Evolutionary conservation across 2,797 vertebrate genomes (phyloP).

Genomic region (Microchirus variegatus): DNA sequence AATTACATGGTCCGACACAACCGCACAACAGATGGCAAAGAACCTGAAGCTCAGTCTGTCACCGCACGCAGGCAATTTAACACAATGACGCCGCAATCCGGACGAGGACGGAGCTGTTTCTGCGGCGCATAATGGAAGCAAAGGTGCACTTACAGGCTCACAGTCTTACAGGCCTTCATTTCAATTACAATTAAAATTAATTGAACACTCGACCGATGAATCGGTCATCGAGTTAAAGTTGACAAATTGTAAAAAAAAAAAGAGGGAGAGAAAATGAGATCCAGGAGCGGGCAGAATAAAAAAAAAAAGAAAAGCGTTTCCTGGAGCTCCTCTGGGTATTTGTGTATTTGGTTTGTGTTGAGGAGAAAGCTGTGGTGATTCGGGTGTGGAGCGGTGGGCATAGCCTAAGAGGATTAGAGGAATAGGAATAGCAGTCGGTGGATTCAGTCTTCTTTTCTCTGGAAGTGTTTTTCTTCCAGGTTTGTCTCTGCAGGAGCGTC

Average conservation of each 20-base stretch:
- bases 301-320: slow-evolving; percentile 32
- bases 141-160: background rate
- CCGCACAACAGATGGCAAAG: slow-evolving; percentile 60
- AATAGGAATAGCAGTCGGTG: slow-evolving; percentile 62
- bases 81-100: slow-evolving; percentile 20
- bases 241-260: slow-evolving; percentile 16
- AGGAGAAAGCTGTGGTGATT: slow-evolving; percentile 69
- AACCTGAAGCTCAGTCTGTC: slow-evolving; percentile 58
- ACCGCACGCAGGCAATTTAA: slow-evolving; percentile 45
- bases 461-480: slow-evolving; percentile 73
- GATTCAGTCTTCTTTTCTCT: slow-evolving; percentile 27
- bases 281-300: too few relatives aligned
- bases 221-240: slow-evolving; percentile 26
- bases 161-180: background rate
- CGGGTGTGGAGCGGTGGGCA: slow-evolving; percentile 52
- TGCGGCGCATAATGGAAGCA: slow-evolving; percentile 8
- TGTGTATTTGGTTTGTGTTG: slow-evolving; percentile 77
- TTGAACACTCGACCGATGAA: slow-evolving; percentile 1
- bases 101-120: slow-evolving; percentile 41
- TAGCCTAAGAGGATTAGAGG: slow-evolving; percentile 85
- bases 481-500: slow-evolving; percentile 81
- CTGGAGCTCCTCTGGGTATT: slow-evolving; percentile 60
- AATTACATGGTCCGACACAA: slow-evolving; percentile 41
- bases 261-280: background rate
- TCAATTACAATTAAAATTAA: slow-evolving; percentile 27